Evolutionary conservation across 1,140 invertebrate species (phyloP).

Genomic region (Gryon sp.): DNA sequence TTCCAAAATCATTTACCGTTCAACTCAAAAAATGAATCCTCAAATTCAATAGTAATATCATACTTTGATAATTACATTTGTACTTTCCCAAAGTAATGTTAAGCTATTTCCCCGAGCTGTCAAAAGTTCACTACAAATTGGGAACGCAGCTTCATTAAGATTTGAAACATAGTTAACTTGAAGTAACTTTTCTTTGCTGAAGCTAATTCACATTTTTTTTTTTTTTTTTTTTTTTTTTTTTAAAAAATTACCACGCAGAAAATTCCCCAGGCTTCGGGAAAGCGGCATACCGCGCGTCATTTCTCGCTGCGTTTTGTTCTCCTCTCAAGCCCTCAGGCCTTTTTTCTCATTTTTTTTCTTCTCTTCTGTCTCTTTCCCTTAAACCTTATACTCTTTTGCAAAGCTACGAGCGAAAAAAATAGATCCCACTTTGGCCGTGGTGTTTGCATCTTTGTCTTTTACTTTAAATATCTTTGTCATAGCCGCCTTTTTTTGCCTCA

Average conservation of each 20-base stretch:
- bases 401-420: constrained; percentile 14
- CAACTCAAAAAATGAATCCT: too few species aligned
- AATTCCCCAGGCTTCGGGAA: neutral
- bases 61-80: too few species aligned
- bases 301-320: constrained; percentile 7
- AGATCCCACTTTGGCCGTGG: constrained; percentile 6
- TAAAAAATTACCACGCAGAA: constrained; percentile 9
- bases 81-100: constrained; percentile 1
- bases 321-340: neutral
- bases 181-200: neutral
- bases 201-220: constrained; percentile 21
- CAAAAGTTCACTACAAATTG: neutral
- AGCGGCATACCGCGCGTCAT: constrained; percentile 4
- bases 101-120: constrained; percentile 5
- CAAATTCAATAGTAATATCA: too few species aligned
- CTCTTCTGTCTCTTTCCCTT: too few species aligned
- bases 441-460: constrained; percentile 1
- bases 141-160: constrained; percentile 19
- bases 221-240: neutral
- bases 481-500: neutral
- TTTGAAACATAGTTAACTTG: constrained; percentile 14
- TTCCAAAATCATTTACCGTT: too few species aligned
- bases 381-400: too few species aligned
- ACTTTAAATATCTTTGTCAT: neutral
- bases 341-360: constrained; percentile 8